Base-by-base conservation (phyloP, 1,140 invertebrate genomes). In the Euura saliciscinereae region DNA sequence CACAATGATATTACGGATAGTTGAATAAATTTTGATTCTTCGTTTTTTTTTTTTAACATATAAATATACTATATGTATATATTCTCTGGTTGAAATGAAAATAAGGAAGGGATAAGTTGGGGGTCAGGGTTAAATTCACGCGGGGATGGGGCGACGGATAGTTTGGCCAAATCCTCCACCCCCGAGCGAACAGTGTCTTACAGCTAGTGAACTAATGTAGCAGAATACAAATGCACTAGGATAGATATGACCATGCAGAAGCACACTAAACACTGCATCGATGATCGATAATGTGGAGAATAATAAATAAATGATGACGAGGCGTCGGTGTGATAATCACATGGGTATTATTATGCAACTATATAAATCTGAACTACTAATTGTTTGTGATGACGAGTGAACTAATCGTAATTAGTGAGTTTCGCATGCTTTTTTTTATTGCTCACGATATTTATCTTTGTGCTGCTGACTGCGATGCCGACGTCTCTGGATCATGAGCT, bases 381-480 rank as follows among this genome's bases (percentile, higher is more conserved):
- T 51, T 51, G 11, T 8, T 8, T 51, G 46, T 2, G 11, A n/a
- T 7, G 10, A 59, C 51, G 51, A 3, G 6, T 6, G 51, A 11
- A 59, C 51, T 59, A 59, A 8, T 5, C 51, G 51, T 59, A 59
- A 59, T 11, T 11, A 59, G 51, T 59, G 51, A 59, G 51, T 8
- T 59, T 59, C 51, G 6, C 51, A 59, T 59, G 51, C 51, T 59
- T 59, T 3, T 59, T 59, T 59, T 3, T 59, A 11, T 59, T 11
- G 51, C 51, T 59, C 51, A 59, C 51, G 51, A 59, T 59, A 11
- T n/a, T 59, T 59, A 59, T 59, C 51, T 59, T 8, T 59, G 51
- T 59, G 51, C 51, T 6, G 51, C 13, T 59, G 51, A 59, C 51
- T 59, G 51, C 51, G 51, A 59, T 59, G 51, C 8, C 51, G 51